Percentiles rank a stretch among this genome's conserved stretches.
Conservation (phyloP, 1,140 invertebrate species). For the Zaprionus vittiger region DNA sequence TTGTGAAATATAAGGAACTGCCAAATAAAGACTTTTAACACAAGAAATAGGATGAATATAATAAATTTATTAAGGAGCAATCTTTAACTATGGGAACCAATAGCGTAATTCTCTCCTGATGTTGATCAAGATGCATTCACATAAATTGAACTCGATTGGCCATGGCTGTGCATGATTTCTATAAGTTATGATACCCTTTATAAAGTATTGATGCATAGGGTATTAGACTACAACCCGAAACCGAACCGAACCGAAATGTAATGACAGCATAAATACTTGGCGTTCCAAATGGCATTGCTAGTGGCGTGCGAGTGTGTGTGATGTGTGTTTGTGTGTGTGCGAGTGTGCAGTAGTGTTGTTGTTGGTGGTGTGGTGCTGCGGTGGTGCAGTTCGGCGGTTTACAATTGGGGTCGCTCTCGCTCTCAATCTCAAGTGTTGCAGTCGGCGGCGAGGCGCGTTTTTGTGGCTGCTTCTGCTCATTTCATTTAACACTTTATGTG, state of each 20-base stretch:
- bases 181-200: constrained; percentile 1
- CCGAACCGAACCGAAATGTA: constrained; percentile 70
- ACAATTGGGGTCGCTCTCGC: constrained; percentile 65
- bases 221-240: constrained; percentile 56
- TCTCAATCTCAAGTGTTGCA: constrained; percentile 74
- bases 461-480: constrained; percentile 69
- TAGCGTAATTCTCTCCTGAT: background rate
- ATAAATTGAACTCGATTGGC: background rate
- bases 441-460: constrained; percentile 59
- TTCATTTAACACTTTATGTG: constrained; percentile 83
- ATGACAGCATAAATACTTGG: constrained; percentile 72
- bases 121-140: background rate
- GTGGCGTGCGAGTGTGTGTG: constrained; percentile 19
- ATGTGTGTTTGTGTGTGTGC: background rate
- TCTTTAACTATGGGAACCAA: too few species aligned
- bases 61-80: too few species aligned
- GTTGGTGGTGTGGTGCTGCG: constrained; percentile 27
- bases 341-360: constrained; percentile 13
- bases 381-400: constrained; percentile 39
- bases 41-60: too few species aligned
- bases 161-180: background rate
- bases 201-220: constrained; percentile 19
- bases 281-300: constrained; percentile 22
- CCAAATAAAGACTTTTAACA: too few species aligned
- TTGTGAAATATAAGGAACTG: too few species aligned